Evolutionary conservation across 2,797 vertebrate species (phyloP), one percentile per base, ranked within the genome.

Genomic region (Spea hammondii): DNA sequence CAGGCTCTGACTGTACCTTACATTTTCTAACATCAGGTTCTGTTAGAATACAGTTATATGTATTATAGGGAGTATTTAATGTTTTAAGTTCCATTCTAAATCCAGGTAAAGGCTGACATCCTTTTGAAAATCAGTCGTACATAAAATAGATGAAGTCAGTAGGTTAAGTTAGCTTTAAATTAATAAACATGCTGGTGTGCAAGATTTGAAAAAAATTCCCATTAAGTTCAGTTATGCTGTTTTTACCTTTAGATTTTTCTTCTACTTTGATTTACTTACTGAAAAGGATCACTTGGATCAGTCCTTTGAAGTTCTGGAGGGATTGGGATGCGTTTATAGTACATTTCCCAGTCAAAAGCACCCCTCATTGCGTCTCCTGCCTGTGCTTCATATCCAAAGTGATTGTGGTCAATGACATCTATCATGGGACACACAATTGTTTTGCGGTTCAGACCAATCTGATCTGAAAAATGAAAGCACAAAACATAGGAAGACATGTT

Each of bases 261-360:
- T 60, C 14, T 44, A 12, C 12, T 74, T 51, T 74, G 32, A 0
- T 11, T 71, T 91, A 95, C 94, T 94, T 89, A 96, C 95, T 95
- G 93, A 84, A 95, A 96, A 77, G 94, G 95, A 82, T 96, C 92
- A 81, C 95, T 96, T 89, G 93, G 92, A 84, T 96, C 94, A 13
- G 90, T 83, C 66, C 92, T 90, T 86, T 95, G 94, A 78, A 96
- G 92, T 85, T 95, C 94, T 45, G 92, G 86, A 76, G 95, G 95
- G 84, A 96, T 95, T 66, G 95, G 95, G 48, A 96, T 95, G 84
- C 94, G 89, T 87, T 96, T 96, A 92, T 96, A 96, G 91, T 96
- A 96, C 95, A 96, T 95, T 88, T 96, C 95, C 95, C 95, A 96
- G 92, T 96, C 95, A 82, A 96, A 96, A 82, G 94, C 95, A 82